These are phyloP conservation scores for Lymantria dispar DNA, from an alignment of 2,888 invertebrate genomes.

Conservation along the genomic window DNA sequence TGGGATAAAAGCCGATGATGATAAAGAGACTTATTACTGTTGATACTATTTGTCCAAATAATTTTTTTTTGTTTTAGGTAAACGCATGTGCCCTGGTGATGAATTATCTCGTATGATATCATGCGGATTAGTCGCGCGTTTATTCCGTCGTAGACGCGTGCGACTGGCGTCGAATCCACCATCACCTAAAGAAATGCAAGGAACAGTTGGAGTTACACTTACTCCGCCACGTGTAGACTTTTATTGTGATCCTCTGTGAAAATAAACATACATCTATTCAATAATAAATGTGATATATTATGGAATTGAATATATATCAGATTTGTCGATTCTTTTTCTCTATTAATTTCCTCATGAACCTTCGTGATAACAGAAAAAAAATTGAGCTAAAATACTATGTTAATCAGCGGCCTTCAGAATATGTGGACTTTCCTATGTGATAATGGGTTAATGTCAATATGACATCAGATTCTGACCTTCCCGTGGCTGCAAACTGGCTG, in stretches of 20 bases:
- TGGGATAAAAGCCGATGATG: too few species aligned
- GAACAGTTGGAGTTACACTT: conserved; percentile 89
- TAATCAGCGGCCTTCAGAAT: too few species aligned
- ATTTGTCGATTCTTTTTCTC: too few species aligned
- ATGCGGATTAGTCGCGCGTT: conserved; percentile 84
- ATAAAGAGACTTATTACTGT: too few species aligned
- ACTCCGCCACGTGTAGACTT: conserved; percentile 82
- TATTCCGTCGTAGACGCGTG: conserved; percentile 85
- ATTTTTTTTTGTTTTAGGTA: conserved; percentile 78
- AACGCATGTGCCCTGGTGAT: conserved; percentile 93
- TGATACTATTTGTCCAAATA: not conserved
- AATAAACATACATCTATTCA: not conserved
- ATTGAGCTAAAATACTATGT: too few species aligned
- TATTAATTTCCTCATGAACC: too few species aligned
- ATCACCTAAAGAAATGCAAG: conserved; percentile 78
- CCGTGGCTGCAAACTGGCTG: too few species aligned
- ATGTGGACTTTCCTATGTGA: too few species aligned
- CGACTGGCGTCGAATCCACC: conserved; percentile 76
- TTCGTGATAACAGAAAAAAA: too few species aligned
- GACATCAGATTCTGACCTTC: too few species aligned
- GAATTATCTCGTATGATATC: conserved; percentile 90
- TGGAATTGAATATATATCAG: not conserved
- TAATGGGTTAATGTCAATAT: too few species aligned
- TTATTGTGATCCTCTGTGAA: conserved; percentile 51
- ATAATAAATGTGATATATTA: not conserved